Percentiles rank a stretch among this genome's conserved stretches.
Evolutionary conservation across 2,797 vertebrate genomes (phyloP).

Genomic region (Pseudochirops corinnae): DNA sequence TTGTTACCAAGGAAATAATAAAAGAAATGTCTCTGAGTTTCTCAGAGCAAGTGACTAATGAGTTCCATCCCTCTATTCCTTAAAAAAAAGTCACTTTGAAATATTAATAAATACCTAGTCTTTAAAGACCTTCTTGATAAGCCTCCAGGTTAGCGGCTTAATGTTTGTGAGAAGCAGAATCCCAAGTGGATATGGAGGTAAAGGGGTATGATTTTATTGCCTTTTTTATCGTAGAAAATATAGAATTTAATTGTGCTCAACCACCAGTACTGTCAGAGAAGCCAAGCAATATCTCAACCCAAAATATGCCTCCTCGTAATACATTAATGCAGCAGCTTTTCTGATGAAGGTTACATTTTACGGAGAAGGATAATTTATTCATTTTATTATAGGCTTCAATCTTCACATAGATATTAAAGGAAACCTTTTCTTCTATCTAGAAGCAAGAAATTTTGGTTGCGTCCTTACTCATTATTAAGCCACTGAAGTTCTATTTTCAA

Average conservation of each 20-base stretch:
- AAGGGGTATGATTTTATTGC: not conserved
- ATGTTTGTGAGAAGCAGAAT: not conserved
- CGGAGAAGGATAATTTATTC: conserved; percentile 21
- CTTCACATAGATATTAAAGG: conserved; percentile 32
- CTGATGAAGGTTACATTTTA: conserved; percentile 41
- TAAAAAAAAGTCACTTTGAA: conserved; percentile 71
- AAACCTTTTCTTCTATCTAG: not conserved
- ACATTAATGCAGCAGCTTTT: not conserved
- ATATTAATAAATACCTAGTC: conserved; percentile 61
- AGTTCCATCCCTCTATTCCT: conserved; percentile 29
- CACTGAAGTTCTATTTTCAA: conserved; percentile 53
- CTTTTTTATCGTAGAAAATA: conserved; percentile 60
- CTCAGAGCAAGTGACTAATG: conserved; percentile 58
- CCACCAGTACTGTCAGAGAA: not conserved
- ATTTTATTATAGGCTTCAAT: conserved; percentile 25
- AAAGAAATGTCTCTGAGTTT: conserved; percentile 60
- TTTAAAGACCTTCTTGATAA: conserved; percentile 28
- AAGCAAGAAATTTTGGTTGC: conserved; percentile 40
- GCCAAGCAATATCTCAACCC: not conserved
- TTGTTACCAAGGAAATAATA: conserved; percentile 31
- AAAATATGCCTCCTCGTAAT: not conserved
- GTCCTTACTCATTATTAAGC: conserved; percentile 14
- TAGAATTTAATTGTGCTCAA: conserved; percentile 33
- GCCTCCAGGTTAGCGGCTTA: conserved; percentile 65
- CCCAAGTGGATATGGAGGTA: not conserved